Base-by-base conservation (phyloP, 2,113 vertebrate genomes). In the Camelus dromedarius region DNA sequence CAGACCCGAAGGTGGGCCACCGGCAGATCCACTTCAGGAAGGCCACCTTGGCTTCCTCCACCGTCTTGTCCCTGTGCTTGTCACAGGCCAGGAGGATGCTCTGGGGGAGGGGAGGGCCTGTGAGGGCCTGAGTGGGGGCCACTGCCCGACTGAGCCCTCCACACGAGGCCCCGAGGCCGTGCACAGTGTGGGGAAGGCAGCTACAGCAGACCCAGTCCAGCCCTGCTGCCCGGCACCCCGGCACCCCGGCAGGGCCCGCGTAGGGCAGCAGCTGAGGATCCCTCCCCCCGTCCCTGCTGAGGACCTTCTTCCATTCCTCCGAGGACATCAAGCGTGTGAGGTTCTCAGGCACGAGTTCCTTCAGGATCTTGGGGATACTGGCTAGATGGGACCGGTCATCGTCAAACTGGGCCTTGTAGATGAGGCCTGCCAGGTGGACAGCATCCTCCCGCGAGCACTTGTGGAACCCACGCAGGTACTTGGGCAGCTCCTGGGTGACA, bases 301-400 rank as follows among this genome's bases (percentile, higher is more conserved):
- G 32, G 95, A 99, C 99, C 99, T 99, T 99, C 97, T 98, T 99
- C 99, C 99, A 99, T 11, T 99, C 99, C 4, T 99, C 99, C 0
- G 98, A 96, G 58, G 99, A 98, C 98, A 98, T 95, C 66, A 98
- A 98, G 97, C 99, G 99, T 14, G 99, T 98, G 88, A 99, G 98
- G 95, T 99, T 99, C 16, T 96, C 97, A 19, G 99, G 99, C 84
- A 99, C 99, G 28, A 99, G 98, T 20, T 99, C 99, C 96, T 98
- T 99, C 97, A 99, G 98, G 96, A 99, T 98, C 98, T 99, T 99
- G 95, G 99, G 98, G 80, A 99, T 98, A 96, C 87, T 97, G 81
- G 98, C 98, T 46, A 99, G 91, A 93, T 99, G 99, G 2, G 93
- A 97, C 46, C 97, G 99, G 98, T 99, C 99, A 0, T 96, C 98